A percentile compares a stretch with the other conserved stretches of the same genome.
Evolutionary conservation across 2,113 vertebrate genomes (phyloP).

Genomic region (Rhabdornis inornatus): DNA sequence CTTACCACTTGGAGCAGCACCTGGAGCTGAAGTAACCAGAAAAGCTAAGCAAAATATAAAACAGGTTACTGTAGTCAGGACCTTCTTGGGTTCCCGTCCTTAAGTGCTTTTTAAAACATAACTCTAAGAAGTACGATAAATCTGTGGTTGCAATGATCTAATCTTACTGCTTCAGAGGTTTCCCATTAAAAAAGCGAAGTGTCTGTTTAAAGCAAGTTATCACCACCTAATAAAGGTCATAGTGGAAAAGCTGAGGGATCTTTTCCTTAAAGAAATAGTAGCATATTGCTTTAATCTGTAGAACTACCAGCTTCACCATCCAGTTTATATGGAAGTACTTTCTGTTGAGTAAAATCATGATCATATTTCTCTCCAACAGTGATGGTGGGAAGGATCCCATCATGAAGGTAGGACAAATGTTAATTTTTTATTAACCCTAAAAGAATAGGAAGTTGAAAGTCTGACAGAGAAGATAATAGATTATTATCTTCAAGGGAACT

Average conservation of each 20-base stretch:
- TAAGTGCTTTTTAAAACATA: neutral
- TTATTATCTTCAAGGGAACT: neutral
- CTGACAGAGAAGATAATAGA: neutral
- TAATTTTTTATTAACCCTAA: neutral
- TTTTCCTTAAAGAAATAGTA: neutral
- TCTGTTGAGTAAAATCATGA: rapidly evolving
- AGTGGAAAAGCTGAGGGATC: neutral
- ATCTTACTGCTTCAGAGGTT: neutral
- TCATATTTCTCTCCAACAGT: neutral
- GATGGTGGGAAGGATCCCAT: neutral
- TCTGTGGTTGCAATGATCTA: neutral
- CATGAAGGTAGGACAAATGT: neutral
- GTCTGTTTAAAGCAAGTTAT: neutral
- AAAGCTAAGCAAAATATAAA: neutral
- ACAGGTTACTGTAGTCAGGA: neutral
- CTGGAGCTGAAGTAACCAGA: neutral
- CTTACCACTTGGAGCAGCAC: neutral
- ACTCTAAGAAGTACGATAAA: neutral
- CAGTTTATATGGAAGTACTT: neutral
- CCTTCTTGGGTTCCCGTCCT: neutral
- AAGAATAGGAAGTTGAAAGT: neutral
- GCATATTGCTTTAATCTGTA: neutral
- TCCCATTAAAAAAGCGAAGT: neutral
- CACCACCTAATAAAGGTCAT: neutral
- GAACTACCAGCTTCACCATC: neutral